These are phyloP conservation scores for Volucella inflata DNA, from an alignment of 2,888 invertebrate genomes.

Conservation along the genomic window DNA sequence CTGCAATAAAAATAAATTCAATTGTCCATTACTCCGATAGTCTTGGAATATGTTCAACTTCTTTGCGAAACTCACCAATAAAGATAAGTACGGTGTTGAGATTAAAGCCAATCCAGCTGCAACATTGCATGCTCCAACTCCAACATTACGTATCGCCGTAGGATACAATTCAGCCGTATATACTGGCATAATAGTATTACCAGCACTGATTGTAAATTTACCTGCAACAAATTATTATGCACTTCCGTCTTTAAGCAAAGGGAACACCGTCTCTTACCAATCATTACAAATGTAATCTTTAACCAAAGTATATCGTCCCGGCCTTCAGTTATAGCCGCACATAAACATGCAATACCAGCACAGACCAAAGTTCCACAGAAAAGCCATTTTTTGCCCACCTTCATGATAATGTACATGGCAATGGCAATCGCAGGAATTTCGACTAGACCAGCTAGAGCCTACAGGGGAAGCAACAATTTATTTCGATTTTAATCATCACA, in stretches of 20 bases:
- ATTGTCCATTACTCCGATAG: no score
- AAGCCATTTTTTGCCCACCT: conserved; percentile 89
- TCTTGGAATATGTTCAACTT: no score
- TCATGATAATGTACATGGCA: conserved; percentile 90
- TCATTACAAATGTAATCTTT: conserved; percentile 90
- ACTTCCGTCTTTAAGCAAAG: background rate
- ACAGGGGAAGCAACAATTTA: conserved; percentile 42
- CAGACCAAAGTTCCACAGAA: conserved; percentile 88
- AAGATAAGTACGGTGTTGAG: conserved; percentile 90
- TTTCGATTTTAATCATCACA: conserved; percentile 12
- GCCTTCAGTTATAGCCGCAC: conserved; percentile 85
- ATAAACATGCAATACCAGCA: conserved; percentile 89
- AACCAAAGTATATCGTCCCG: conserved; percentile 87
- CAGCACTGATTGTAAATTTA: conserved; percentile 91
- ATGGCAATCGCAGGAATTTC: conserved; percentile 91
- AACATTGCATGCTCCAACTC: conserved; percentile 90
- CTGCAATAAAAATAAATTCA: conserved; percentile 83
- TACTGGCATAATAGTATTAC: conserved; percentile 91
- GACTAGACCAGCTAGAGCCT: conserved; percentile 88
- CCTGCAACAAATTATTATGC: conserved; percentile 76
- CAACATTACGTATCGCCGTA: conserved; percentile 88
- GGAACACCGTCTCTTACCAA: conserved; percentile 84
- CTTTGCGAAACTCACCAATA: conserved; percentile 86
- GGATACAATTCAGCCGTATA: conserved; percentile 90
- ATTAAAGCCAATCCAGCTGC: conserved; percentile 90